Base-by-base conservation (phyloP, 2,113 vertebrate species). In the Anolis sagrei region DNA sequence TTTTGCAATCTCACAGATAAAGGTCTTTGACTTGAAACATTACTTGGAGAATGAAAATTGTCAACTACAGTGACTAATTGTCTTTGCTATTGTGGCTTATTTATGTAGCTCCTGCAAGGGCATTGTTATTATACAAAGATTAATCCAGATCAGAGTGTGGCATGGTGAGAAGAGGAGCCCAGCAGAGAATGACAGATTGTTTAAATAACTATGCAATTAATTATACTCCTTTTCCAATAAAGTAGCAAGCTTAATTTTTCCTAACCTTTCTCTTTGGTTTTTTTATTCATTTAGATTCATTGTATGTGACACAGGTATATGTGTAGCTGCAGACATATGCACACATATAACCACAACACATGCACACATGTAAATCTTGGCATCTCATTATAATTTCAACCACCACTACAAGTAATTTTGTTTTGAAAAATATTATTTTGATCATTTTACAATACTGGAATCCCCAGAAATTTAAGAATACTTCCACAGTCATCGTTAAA, bases 311-410 rank as follows among this genome's bases (percentile, higher is more conserved):
- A 66, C 16, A 25, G 29, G 2, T 76, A 76, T 76, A n/a, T 32
- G 13, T 54, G 51, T 54, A 14, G 10, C 4, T n/a, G 32, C 14
- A 70, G 7, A 66, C 27, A 29, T 48, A 32, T 36, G 34, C 76
- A 36, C 51, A 78, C n/a, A 58, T 2, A 72, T 34, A 39, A 32
- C 5, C 11, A 62, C 13, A 25, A 39, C 34, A 79, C 27, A 39
- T 39, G 54, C 16, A 66, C 8, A 27, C 62, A 64, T 13, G 16
- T 49, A 76, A 89, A 61, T 79, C 29, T 16, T 89, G 77, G 76
- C 73, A 88, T 88, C 69, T 90, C 69, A 79, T 16, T 86, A 7
- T 91, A 82, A 91, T 88, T 16, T 82, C 18, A 36, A 87, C 86
- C 51, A 86, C 75, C 76, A 14, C 72, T 80, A 91, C 80, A 90